A percentile compares a stretch with the other conserved stretches of the same genome.
phyloP scores from a whole-genome alignment of 2,797 vertebrate genomes.

The Myotis vivesi region DNA sequence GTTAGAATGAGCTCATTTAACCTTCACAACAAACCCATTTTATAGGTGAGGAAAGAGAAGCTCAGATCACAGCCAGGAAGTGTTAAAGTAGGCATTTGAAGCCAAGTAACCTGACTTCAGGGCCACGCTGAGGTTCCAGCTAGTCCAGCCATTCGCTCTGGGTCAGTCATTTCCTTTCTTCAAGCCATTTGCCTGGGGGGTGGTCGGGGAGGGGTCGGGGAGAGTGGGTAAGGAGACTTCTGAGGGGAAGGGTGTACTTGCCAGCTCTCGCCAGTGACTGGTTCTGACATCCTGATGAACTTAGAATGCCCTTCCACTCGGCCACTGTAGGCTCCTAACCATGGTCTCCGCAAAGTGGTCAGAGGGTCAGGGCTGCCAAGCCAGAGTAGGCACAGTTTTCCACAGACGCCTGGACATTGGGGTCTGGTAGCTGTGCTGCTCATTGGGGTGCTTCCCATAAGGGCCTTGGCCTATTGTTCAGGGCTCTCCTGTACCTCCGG shows the following conservation, averaged over 20 bases:
- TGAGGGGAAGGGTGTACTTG: background rate
- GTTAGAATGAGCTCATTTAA: background rate
- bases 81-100: background rate
- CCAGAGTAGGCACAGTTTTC: background rate
- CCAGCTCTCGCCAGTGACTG: background rate
- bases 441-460: background rate
- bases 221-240: background rate
- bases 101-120: background rate
- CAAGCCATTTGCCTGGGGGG: background rate
- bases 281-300: background rate
- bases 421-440: background rate
- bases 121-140: background rate
- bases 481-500: background rate
- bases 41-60: background rate
- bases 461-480: background rate
- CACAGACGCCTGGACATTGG: background rate
- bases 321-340: background rate
- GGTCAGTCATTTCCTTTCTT: background rate
- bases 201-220: background rate
- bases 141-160: background rate
- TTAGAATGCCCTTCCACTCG: background rate
- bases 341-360: background rate
- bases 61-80: background rate
- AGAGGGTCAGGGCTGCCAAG: background rate
- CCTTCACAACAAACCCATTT: background rate